phyloP scores from a whole-genome alignment of 1,140 invertebrate species.

The Nebria ingens region DNA sequence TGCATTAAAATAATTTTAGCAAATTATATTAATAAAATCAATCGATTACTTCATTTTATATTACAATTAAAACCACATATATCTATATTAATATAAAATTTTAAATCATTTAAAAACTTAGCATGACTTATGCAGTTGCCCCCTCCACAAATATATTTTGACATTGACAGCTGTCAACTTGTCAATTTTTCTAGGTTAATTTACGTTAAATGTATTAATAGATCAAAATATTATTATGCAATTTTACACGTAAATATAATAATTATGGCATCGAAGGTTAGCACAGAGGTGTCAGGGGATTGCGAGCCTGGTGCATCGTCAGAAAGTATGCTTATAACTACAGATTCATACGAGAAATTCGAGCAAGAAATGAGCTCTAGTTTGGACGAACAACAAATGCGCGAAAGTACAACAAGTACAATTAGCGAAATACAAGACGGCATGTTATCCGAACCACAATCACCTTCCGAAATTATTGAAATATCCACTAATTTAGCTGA shows the following conservation, averaged over 20 bases:
- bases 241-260: background rate
- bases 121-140: no score
- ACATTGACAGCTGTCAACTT: background rate
- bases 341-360: slow-evolving; percentile 58
- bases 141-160: no score
- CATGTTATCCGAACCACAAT: slow-evolving; percentile 29
- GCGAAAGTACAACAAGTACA: slow-evolving; percentile 36
- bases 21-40: no score
- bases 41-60: no score
- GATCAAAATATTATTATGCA: background rate
- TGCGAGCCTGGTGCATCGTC: slow-evolving; percentile 36
- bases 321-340: slow-evolving; percentile 56
- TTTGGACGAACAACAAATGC: slow-evolving; percentile 41
- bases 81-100: no score
- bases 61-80: no score
- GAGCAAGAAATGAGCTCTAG: slow-evolving; percentile 52
- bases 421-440: slow-evolving; percentile 47
- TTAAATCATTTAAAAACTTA: no score
- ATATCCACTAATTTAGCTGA: slow-evolving; percentile 33
- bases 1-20: no score
- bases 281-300: background rate
- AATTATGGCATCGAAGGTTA: background rate
- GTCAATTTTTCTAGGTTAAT: background rate
- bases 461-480: slow-evolving; percentile 28
- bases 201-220: background rate